Base-by-base conservation (phyloP, 2,797 vertebrate genomes). In the Pterois miles region DNA sequence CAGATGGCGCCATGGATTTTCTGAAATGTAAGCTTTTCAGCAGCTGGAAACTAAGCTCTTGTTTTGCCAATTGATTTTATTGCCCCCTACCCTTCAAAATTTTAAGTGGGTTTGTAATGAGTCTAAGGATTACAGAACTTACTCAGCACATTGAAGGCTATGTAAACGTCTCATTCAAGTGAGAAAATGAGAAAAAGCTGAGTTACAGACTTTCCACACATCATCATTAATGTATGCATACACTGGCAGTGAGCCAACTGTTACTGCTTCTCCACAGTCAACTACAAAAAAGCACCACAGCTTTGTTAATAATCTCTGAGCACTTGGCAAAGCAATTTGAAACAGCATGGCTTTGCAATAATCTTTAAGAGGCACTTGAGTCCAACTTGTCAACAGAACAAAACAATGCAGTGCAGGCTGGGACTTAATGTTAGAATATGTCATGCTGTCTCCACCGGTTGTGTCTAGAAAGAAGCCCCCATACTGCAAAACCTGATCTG, bases 341-440 rank as follows among this genome's bases (percentile, higher is more conserved):
- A 87, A 80, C 76, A 77, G 71, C 72, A 27, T 76, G 81, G 81
- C 76, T 88, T 79, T 86, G 79, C 77, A 86, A 63, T 91, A 84
- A 87, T 89, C 76, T 86, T 81, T 60, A 75, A 83, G 76, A 85
- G 80, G 63, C 75, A 83, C 84, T 90, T 66, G 68, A 83, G 86
- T 82, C 73, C 34, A 62, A 77, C 70, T 81, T 84, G 77, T 89
- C 81, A 83, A 86, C 50, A 82, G 38, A 85, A 82, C 79, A 82
- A 80, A 85, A 73, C 74, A 29, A n/a, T 25, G 57, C 29, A 33
- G n/a, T 54, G 31, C 58, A 71, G 60, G 4, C 4, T 33, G 46
- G 65, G 48, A 71, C 29, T 69, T 50, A 20, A 46, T 71, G 57
- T 69, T 33, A 48, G 72, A 74, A 58, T 43, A 53, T 68, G 54